A percentile compares a stretch with the other conserved stretches of the same genome.
These are phyloP conservation scores for Lophotis ruficrista DNA, from an alignment of 2,113 vertebrate species.

Conservation along the genomic window DNA sequence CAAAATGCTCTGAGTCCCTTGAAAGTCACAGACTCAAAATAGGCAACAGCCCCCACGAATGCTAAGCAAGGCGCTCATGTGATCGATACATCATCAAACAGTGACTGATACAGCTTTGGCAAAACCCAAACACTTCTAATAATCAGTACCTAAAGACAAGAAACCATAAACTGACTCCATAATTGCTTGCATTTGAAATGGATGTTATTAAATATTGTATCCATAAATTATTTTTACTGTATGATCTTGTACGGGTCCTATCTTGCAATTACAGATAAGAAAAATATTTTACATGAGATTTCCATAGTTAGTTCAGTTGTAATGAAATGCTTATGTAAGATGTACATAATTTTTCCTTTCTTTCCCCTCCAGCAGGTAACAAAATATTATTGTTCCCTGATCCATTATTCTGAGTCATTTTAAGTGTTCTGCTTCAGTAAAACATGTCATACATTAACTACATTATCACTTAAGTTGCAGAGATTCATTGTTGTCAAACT, in stretches of 20 bases:
- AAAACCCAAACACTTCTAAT: background rate
- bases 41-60: background rate
- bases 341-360: background rate
- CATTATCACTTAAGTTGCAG: background rate
- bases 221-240: background rate
- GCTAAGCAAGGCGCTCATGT: background rate
- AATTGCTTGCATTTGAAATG: background rate
- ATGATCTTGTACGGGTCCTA: background rate
- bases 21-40: background rate
- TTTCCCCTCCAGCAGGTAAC: background rate
- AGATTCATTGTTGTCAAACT: background rate
- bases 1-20: background rate
- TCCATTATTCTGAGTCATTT: background rate
- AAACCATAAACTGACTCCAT: background rate
- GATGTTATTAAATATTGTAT: background rate
- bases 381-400: background rate
- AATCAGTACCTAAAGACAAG: background rate
- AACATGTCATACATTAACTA: background rate
- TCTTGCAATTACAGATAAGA: background rate
- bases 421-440: background rate
- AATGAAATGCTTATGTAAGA: rapidly evolving
- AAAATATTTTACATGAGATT: background rate
- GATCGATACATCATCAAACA: background rate
- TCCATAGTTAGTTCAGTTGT: background rate
- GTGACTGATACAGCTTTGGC: background rate